Evolutionary conservation across 2,113 vertebrate genomes (phyloP), one percentile per base, ranked within the genome.

Genomic region (Spizaetus ornatus): DNA sequence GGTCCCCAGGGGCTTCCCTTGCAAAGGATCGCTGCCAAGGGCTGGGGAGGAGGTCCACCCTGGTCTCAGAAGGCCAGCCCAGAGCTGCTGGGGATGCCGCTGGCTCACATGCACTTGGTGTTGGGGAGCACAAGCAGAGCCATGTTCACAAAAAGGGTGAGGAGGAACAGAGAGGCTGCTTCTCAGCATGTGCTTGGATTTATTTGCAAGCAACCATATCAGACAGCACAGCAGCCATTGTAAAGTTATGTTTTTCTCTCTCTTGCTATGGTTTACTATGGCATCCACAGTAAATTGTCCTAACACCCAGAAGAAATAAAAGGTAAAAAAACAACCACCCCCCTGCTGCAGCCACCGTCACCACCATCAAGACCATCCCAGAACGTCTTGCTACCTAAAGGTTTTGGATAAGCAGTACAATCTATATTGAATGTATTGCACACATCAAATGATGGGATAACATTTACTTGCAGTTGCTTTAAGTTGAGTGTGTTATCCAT

Each of bases 31-130:
- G 1, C 19, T 58, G 79, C 78, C 82, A 80, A 69, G 22, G 70
- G 40, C 50, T 80, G 38, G 62, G 42, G 32, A 59, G 42, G 32
- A 63, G 19, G 26, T 45, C 79, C 29, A 36, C 8, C 5, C 32
- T 29, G 42, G 38, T 19, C 50, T 74, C 82, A 70, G n/a, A 52
- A 32, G 66, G 32, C 9, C 34, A 47, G 34, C 19, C n/a, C 73
- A 74, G 71, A 31, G 3, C 23, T 55, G 29, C 61, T 65, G 47
- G 32, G 15, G 36, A 31, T 72, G 78, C 43, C 16, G 4, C 31
- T 8, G 7, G 18, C 45, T 45, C 40, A 20, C 0, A 0, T 2
- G 16, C n/a, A 21, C 43, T 67, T 9, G 1, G 31, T 36, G 36
- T 14, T 0, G 0, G 4, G 26, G 32, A 91, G 50, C 20, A 27